Percentiles rank a stretch among this genome's conserved stretches.
Evolutionary conservation across 2,888 invertebrate genomes (phyloP).

Genomic region (Ichneumon xanthorius): DNA sequence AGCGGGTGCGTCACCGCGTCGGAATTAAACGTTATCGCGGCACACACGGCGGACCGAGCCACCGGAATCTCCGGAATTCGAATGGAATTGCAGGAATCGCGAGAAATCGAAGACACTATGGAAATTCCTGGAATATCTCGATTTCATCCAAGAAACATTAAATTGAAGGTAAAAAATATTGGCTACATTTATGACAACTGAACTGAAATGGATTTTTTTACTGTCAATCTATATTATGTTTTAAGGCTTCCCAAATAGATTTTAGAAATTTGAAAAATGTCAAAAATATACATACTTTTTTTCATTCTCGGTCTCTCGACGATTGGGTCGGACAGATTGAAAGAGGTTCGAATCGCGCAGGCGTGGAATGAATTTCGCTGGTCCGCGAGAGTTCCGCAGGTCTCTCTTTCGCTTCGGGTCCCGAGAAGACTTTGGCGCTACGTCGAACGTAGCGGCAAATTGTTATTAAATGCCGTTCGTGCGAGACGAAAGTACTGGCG

Average conservation of each 20-base stretch:
- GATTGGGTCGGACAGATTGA: slow-evolving; percentile 35
- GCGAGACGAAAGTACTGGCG: slow-evolving; percentile 71
- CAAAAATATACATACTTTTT: not conserved
- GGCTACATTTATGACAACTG: not conserved
- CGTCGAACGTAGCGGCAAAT: slow-evolving; percentile 65
- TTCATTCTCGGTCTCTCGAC: not conserved
- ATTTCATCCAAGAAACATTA: not conserved
- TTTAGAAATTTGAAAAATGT: not conserved
- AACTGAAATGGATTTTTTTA: not conserved
- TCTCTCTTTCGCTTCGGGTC: slow-evolving; percentile 51
- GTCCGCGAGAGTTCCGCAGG: slow-evolving; percentile 31
- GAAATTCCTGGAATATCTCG: slow-evolving; percentile 24
- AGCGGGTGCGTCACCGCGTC: slow-evolving; percentile 47
- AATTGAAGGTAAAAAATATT: not conserved
- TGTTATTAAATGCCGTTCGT: slow-evolving; percentile 73
- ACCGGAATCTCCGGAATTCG: slow-evolving; percentile 74
- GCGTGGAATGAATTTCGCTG: slow-evolving; percentile 53
- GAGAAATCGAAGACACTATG: slow-evolving; percentile 53
- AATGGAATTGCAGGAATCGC: slow-evolving; percentile 71
- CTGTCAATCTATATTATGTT: not conserved
- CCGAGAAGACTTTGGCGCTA: slow-evolving; percentile 37
- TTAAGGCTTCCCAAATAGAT: not conserved
- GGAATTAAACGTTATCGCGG: slow-evolving; percentile 60
- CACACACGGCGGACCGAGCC: slow-evolving; percentile 63
- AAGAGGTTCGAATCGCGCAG: slow-evolving; percentile 25